Conservation (phyloP, 1,140 invertebrate genomes). For the Saccostrea echinata region DNA sequence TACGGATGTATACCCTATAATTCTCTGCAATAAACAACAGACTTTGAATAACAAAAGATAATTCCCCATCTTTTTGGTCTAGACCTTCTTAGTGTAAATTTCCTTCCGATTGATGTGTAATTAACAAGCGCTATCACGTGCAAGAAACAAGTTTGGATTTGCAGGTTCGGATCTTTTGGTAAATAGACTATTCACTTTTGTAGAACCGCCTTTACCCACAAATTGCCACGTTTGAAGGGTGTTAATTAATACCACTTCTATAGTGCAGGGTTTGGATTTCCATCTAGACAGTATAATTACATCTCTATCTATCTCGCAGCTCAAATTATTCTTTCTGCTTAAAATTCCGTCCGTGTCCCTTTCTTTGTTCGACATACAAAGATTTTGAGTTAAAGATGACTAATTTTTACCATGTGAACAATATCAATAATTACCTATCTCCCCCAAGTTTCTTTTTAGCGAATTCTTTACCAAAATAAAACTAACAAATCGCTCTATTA, state of each 20-base stretch:
- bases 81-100: constrained; percentile 17
- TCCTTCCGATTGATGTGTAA: constrained; percentile 36
- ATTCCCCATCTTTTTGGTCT: constrained; percentile 24
- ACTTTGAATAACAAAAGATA: constrained; percentile 30
- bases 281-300: constrained; percentile 32
- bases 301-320: constrained; percentile 36
- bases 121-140: constrained; percentile 27
- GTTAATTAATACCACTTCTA: constrained; percentile 35
- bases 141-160: constrained; percentile 32
- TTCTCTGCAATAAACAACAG: constrained; percentile 35
- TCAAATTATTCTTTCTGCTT: constrained; percentile 39
- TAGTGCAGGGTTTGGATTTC: constrained; percentile 28
- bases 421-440: constrained; percentile 13
- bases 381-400: constrained; percentile 27
- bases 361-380: constrained; percentile 17
- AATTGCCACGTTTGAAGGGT: constrained; percentile 38
- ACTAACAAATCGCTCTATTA: neutral
- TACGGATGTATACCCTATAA: constrained; percentile 28
- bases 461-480: neutral
- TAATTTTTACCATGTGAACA: constrained; percentile 31
- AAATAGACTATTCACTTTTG: constrained; percentile 31
- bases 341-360: constrained; percentile 22
- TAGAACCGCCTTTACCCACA: constrained; percentile 29
- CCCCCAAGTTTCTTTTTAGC: neutral
- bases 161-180: constrained; percentile 22